These are phyloP conservation scores for Chloromyia formosa DNA, from an alignment of 2,888 invertebrate species.

Conservation along the genomic window DNA sequence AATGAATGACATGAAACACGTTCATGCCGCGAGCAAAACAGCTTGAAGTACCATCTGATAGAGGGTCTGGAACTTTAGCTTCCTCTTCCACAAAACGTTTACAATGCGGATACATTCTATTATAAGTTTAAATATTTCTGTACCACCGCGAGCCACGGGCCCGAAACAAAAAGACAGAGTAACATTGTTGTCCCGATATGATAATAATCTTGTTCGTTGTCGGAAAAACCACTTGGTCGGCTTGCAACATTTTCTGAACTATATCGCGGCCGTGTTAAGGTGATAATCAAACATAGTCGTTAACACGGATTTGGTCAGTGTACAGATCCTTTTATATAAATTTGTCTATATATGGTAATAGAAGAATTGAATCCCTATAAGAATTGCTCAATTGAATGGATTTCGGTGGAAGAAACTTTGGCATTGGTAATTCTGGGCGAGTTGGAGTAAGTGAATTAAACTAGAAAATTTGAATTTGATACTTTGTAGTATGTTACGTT, in stretches of 20 bases:
- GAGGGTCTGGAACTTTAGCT: background rate
- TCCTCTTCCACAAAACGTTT: slow-evolving; percentile 11
- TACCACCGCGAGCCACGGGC: background rate
- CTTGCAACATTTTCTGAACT: slow-evolving; percentile 25
- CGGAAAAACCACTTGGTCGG: slow-evolving; percentile 16
- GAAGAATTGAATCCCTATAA: no score
- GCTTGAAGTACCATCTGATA: slow-evolving; percentile 34
- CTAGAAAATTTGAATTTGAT: no score
- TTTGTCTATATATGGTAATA: no score
- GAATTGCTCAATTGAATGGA: no score
- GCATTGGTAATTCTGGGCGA: no score
- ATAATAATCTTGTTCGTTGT: slow-evolving; percentile 35
- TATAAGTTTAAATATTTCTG: slow-evolving; percentile 13
- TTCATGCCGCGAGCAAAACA: slow-evolving; percentile 32
- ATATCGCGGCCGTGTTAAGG: slow-evolving; percentile 30
- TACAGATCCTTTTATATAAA: no score
- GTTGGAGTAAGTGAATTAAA: no score
- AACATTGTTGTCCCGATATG: slow-evolving; percentile 35
- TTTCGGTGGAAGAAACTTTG: no score
- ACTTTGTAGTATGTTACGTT: no score
- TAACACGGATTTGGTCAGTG: slow-evolving; percentile 37
- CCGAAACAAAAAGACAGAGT: background rate
- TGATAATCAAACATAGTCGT: slow-evolving; percentile 43
- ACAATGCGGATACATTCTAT: slow-evolving; percentile 28
- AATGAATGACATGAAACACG: slow-evolving; percentile 41